Conservation (phyloP, 1,140 invertebrate species). For the Tenebrio molitor region DNA sequence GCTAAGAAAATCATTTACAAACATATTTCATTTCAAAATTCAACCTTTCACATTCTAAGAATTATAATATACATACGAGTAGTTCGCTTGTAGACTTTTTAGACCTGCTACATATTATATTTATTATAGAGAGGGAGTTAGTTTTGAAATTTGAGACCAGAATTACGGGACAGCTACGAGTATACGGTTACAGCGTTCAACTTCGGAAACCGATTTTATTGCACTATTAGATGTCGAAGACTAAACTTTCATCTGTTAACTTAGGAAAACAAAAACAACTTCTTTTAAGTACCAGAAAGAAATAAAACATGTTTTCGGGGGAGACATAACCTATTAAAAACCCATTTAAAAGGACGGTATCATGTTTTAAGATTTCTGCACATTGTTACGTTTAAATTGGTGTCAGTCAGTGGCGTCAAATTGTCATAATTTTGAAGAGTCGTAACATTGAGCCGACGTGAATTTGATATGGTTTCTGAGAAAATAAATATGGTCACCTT, state of each 20-base stretch:
- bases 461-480: constrained; percentile 9
- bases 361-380: constrained; percentile 3
- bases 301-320: neutral
- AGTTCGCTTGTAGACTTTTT: no score
- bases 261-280: no score
- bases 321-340: neutral
- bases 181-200: no score
- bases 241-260: neutral
- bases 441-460: constrained; percentile 33
- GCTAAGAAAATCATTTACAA: no score
- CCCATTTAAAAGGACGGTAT: constrained; percentile 13
- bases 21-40: no score
- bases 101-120: no score
- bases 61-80: no score
- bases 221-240: neutral
- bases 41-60: no score
- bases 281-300: neutral
- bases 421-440: constrained; percentile 36
- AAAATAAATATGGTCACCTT: constrained; percentile 31
- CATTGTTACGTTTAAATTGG: neutral
- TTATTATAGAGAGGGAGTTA: no score
- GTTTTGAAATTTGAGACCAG: no score
- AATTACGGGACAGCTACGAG: no score
- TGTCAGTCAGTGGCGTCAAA: constrained; percentile 38
- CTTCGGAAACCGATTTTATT: no score